Evolutionary conservation across 2,797 vertebrate genomes (phyloP).

Genomic region (Myripristis murdjan): DNA sequence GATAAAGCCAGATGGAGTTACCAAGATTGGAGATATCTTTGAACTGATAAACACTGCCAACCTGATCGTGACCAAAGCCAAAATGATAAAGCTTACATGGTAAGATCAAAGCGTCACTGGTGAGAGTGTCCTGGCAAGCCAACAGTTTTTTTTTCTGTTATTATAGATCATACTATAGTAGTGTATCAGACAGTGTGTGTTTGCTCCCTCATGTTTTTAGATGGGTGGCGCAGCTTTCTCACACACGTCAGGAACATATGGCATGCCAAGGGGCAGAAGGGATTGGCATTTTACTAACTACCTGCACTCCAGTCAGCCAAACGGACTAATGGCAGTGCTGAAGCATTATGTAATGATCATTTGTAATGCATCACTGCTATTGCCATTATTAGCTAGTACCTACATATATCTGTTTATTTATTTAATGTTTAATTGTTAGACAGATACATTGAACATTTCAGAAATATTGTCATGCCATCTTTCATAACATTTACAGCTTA

Average conservation of each 20-base stretch:
- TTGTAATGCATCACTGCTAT: background rate
- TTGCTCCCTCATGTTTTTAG: conserved; percentile 35
- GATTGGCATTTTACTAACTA: conserved; percentile 53
- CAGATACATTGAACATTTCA: too few relatives aligned
- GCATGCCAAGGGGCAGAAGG: conserved; percentile 27
- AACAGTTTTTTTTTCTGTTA: conserved; percentile 3
- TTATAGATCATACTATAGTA: background rate
- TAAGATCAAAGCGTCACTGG: conserved; percentile 71
- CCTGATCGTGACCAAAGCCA: conserved; percentile 95
- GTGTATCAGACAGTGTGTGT: conserved; percentile 25
- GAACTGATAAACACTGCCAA: conserved; percentile 89
- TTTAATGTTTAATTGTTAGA: too few relatives aligned
- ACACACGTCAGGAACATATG: conserved; percentile 60
- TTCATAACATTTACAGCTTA: too few relatives aligned
- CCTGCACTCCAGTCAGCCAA: conserved; percentile 33
- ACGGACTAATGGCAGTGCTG: background rate
- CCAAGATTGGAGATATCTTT: conserved; percentile 91
- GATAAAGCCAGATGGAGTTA: conserved; percentile 92
- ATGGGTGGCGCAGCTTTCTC: conserved; percentile 42
- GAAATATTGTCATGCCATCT: too few relatives aligned
- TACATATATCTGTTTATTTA: background rate
- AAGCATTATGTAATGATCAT: background rate
- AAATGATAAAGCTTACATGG: conserved; percentile 94
- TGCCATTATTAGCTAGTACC: background rate
- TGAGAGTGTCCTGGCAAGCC: background rate